Percentiles rank a stretch among this genome's conserved stretches.
These are phyloP conservation scores for Drosophila busckii DNA, from an alignment of 1,140 invertebrate species.

Conservation along the genomic window DNA sequence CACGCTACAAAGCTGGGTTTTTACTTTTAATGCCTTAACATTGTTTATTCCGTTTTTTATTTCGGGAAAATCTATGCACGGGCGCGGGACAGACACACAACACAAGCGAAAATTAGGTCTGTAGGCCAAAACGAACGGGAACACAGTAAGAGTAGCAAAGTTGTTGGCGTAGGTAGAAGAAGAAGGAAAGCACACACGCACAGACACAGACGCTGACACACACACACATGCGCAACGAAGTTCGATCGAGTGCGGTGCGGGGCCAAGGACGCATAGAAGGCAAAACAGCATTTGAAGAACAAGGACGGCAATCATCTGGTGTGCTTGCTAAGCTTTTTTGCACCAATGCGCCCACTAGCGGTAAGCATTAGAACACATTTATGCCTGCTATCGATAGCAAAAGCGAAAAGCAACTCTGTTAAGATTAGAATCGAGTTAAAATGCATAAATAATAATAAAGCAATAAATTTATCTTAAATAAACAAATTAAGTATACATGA, in stretches of 20 bases:
- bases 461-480: too few species aligned
- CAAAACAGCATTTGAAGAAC: slow-evolving; percentile 76
- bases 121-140: slow-evolving; percentile 75
- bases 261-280: slow-evolving; percentile 53
- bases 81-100: slow-evolving; percentile 43
- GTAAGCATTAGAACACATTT: slow-evolving; percentile 29
- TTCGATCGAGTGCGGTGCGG: slow-evolving; percentile 35
- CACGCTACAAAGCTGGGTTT: slow-evolving; percentile 4
- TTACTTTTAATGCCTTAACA: slow-evolving; percentile 38
- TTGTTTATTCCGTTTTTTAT: slow-evolving; percentile 49
- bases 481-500: too few species aligned
- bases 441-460: too few species aligned
- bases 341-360: too few species aligned
- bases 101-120: slow-evolving; percentile 76
- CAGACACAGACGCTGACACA: not conserved
- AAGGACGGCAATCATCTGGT: slow-evolving; percentile 76
- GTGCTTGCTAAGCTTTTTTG: slow-evolving; percentile 34
- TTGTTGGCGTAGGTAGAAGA: slow-evolving; percentile 76
- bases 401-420: too few species aligned
- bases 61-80: slow-evolving; percentile 64
- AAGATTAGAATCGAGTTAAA: too few species aligned
- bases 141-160: slow-evolving; percentile 66
- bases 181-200: slow-evolving; percentile 56
- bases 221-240: not conserved
- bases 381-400: not conserved